Conservation (phyloP, 1,140 invertebrate genomes). For the Drosophila seguyi region DNA sequence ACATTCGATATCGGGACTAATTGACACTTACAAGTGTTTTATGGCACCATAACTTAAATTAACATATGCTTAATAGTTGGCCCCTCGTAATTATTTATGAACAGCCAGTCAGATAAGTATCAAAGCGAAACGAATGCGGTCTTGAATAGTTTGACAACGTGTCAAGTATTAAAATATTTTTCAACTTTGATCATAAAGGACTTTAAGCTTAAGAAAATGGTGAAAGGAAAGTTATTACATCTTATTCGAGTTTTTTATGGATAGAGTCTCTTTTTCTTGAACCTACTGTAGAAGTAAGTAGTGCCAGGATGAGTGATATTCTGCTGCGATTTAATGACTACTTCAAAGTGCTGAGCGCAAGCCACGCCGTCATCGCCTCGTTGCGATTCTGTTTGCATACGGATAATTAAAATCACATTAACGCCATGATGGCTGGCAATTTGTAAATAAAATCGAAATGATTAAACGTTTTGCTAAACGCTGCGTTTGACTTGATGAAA, state of each 20-base stretch:
- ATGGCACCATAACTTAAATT: constrained; percentile 37
- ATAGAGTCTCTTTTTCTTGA: neutral
- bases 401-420: constrained; percentile 77
- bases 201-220: neutral
- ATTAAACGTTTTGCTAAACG: constrained; percentile 40
- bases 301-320: constrained; percentile 38
- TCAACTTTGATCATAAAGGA: neutral
- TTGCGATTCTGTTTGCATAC: constrained; percentile 62
- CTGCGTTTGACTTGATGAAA: neutral
- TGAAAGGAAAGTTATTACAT: neutral
- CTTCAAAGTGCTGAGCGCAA: constrained; percentile 32
- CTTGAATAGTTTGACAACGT: neutral
- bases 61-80: constrained; percentile 26
- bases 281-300: constrained; percentile 12
- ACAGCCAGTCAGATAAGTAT: constrained; percentile 8
- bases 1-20: constrained; percentile 38
- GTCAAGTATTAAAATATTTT: neutral
- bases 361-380: constrained; percentile 33
- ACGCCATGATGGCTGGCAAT: constrained; percentile 39
- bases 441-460: constrained; percentile 34
- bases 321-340: constrained; percentile 36
- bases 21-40: constrained; percentile 59
- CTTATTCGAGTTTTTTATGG: neutral
- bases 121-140: neutral
- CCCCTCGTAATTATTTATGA: constrained; percentile 18